Percentiles rank a stretch among this genome's conserved stretches.
These are phyloP conservation scores for Periparus ater DNA, from an alignment of 2,797 vertebrate species.

Conservation along the genomic window DNA sequence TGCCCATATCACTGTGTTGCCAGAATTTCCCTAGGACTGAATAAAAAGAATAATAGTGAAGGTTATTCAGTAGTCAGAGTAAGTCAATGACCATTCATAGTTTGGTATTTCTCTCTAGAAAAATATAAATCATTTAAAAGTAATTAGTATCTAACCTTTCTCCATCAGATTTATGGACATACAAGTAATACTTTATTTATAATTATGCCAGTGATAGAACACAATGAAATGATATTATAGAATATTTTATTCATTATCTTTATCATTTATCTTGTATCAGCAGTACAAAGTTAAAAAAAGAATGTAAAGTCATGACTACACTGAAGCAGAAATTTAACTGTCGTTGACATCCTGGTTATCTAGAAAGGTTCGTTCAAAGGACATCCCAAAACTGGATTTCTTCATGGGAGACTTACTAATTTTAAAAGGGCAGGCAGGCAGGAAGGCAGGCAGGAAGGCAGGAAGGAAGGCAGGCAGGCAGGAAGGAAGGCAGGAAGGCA, in stretches of 20 bases:
- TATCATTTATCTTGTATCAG: neutral
- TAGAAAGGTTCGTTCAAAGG: neutral
- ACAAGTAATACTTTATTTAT: neutral
- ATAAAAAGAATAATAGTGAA: neutral
- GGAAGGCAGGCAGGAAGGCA: neutral
- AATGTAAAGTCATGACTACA: neutral
- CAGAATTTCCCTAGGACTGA: neutral
- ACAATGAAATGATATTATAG: neutral
- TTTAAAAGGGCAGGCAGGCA: neutral
- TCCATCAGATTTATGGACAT: neutral
- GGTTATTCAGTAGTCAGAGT: neutral
- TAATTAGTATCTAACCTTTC: neutral
- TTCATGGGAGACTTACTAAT: neutral
- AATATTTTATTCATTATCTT: neutral
- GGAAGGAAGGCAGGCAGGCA: too few relatives aligned
- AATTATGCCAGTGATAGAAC: neutral
- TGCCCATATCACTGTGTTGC: neutral
- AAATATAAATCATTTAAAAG: neutral
- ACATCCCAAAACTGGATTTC: neutral
- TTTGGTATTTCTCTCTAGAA: neutral
- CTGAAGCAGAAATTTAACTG: neutral
- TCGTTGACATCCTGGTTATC: neutral
- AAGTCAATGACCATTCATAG: neutral
- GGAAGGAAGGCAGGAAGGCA: too few relatives aligned
- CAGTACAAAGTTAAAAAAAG: neutral